Conservation (phyloP, 2,113 vertebrate genomes). For the Gallinago jamesoni region DNA sequence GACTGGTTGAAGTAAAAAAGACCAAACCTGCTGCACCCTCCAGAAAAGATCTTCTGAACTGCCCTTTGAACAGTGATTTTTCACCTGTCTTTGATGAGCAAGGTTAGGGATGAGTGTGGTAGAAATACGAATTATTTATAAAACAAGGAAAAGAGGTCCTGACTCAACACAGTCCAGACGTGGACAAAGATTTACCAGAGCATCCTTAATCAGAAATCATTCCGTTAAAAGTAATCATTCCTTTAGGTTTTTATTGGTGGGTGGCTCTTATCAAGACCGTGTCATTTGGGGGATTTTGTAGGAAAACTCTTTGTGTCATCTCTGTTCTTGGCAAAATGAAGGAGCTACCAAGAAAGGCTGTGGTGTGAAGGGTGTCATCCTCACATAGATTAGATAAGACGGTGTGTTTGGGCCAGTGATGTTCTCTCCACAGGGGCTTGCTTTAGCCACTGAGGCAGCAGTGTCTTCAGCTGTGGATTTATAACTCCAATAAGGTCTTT, state of each 20-base stretch:
- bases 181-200: not conserved
- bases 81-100: not conserved
- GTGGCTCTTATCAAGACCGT: fast-evolving
- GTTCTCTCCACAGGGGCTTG: not conserved
- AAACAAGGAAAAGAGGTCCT: not conserved
- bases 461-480: not conserved
- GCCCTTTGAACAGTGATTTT: not conserved
- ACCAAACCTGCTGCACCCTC: not conserved
- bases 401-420: not conserved
- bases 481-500: not conserved
- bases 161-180: not conserved
- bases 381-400: not conserved
- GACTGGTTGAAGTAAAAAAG: not conserved
- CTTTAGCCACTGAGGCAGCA: not conserved
- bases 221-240: not conserved
- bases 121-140: not conserved
- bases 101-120: not conserved
- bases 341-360: not conserved
- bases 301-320: not conserved
- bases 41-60: not conserved
- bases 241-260: not conserved
- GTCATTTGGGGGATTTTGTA: not conserved
- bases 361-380: not conserved
- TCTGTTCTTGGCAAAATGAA: not conserved
- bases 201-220: not conserved